These are phyloP conservation scores for Struthio camelus DNA, from an alignment of 2,113 vertebrate genomes.

Conservation along the genomic window DNA sequence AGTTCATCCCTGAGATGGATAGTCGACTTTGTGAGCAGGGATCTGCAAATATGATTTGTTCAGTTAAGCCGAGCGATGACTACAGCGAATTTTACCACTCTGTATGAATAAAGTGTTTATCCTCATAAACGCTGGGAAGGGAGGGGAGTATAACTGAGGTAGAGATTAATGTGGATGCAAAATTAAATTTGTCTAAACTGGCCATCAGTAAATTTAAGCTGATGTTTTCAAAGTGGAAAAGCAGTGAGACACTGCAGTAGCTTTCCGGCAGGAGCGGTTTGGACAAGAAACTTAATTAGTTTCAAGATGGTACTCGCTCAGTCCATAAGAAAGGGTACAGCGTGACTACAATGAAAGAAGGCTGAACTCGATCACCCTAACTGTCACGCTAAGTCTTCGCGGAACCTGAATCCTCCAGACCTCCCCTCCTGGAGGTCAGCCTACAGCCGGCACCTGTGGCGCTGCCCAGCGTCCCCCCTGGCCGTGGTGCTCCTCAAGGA, in stretches of 20 bases:
- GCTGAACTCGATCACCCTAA: not conserved
- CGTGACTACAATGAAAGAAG: not conserved
- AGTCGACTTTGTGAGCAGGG: not conserved
- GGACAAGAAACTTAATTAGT: constrained; percentile 53
- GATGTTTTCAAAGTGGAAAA: constrained; percentile 8
- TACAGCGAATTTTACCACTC: not conserved
- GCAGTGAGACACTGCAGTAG: not conserved
- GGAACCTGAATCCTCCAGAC: not conserved
- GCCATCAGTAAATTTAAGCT: not conserved
- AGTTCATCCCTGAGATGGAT: not conserved
- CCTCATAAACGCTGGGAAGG: not conserved
- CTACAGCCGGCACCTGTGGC: not conserved
- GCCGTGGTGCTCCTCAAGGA: not conserved
- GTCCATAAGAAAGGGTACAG: not conserved
- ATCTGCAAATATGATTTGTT: not conserved
- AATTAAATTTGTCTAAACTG: constrained; percentile 46
- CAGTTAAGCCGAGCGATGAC: not conserved
- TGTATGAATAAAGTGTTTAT: not conserved
- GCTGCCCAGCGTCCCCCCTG: not conserved
- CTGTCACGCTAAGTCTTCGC: rapidly evolving
- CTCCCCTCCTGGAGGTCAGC: not conserved
- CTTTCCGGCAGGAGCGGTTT: constrained; percentile 45
- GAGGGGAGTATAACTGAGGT: not conserved
- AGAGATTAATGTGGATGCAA: not conserved
- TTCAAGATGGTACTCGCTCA: not conserved